These are phyloP conservation scores for Boloria selene DNA, from an alignment of 2,888 invertebrate species.

Conservation along the genomic window DNA sequence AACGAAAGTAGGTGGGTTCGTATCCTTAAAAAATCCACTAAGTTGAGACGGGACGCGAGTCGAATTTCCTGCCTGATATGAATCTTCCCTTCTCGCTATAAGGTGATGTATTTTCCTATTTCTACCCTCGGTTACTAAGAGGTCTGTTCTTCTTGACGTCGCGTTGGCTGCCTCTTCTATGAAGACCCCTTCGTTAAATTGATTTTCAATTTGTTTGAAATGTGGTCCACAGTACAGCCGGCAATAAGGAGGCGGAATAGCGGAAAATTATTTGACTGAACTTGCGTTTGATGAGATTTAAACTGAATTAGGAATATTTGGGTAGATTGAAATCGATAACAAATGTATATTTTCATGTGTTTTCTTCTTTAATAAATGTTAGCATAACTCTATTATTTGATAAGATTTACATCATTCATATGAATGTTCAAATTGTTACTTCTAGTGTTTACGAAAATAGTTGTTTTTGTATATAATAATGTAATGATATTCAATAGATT, in stretches of 20 bases:
- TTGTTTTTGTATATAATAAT: slow-evolving; percentile 30
- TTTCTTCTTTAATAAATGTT: not conserved
- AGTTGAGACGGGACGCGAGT: slow-evolving; percentile 66
- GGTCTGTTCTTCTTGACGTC: slow-evolving; percentile 55
- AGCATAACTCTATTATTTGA: not conserved
- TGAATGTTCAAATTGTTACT: slow-evolving; percentile 7
- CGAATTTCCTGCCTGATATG: slow-evolving; percentile 81
- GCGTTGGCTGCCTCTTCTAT: slow-evolving; percentile 58
- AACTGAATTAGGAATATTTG: slow-evolving; percentile 54
- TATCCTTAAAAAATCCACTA: slow-evolving; percentile 73
- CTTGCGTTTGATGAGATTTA: slow-evolving; percentile 66
- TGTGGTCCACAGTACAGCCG: slow-evolving; percentile 73
- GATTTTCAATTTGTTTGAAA: slow-evolving; percentile 82
- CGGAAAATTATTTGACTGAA: slow-evolving; percentile 75
- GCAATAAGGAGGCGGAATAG: slow-evolving; percentile 72
- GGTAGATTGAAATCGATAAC: slow-evolving; percentile 27
- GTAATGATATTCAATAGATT: too few relatives aligned
- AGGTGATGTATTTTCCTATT: slow-evolving; percentile 82
- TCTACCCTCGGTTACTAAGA: slow-evolving; percentile 63
- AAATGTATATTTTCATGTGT: slow-evolving; percentile 15
- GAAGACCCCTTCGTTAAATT: slow-evolving; percentile 72
- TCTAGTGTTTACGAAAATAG: slow-evolving; percentile 28
- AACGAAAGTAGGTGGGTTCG: slow-evolving; percentile 68
- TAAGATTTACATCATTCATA: not conserved
- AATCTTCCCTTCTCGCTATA: slow-evolving; percentile 81